These are phyloP conservation scores for Graptemys geographica DNA, from an alignment of 2,797 vertebrate species.

Conservation along the genomic window DNA sequence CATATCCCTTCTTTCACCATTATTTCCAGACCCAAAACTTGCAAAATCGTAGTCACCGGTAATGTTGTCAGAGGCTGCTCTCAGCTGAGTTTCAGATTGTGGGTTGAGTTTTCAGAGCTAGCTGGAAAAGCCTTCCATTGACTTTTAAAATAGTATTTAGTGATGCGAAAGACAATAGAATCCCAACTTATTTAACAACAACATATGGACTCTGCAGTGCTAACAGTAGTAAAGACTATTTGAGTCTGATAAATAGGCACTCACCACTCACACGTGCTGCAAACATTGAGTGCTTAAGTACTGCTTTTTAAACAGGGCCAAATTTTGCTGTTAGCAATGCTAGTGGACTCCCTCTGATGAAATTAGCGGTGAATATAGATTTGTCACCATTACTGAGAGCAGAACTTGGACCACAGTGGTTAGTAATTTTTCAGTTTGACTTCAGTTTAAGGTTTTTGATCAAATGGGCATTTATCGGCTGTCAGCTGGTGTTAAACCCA, in stretches of 20 bases:
- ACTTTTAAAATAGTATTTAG: fast-evolving
- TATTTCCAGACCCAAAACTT: neutral
- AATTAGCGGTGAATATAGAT: fast-evolving
- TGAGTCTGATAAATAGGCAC: fast-evolving
- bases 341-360: fast-evolving
- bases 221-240: fast-evolving
- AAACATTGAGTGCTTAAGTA: fast-evolving
- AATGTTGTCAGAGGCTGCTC: neutral
- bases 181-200: neutral
- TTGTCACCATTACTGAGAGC: neutral
- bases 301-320: neutral
- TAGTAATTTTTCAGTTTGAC: neutral
- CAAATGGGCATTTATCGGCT: neutral
- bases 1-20: neutral
- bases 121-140: neutral
- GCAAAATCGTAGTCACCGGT: neutral
- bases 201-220: neutral
- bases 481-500: neutral
- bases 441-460: neutral
- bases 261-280: fast-evolving
- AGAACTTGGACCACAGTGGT: neutral
- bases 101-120: neutral
- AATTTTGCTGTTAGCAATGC: neutral
- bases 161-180: neutral
- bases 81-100: neutral